Percentiles rank a stretch among this genome's conserved stretches.
These are phyloP conservation scores for Leucophenga montana DNA, from an alignment of 2,888 invertebrate genomes.

Conservation along the genomic window DNA sequence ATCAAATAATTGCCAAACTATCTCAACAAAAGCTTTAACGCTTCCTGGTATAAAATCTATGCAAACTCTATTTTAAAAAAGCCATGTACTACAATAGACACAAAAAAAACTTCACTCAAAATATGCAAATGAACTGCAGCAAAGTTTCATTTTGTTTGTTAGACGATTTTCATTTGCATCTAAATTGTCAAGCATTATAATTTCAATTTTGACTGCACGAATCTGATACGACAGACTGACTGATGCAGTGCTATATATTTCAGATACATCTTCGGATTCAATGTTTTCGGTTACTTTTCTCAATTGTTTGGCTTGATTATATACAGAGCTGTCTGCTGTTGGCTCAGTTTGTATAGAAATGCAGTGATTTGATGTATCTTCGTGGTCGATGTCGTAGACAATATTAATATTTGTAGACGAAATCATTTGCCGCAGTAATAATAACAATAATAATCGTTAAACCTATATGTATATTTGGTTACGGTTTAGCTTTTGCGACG, in stretches of 20 bases:
- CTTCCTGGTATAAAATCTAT: too few relatives aligned
- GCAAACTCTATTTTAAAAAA: too few relatives aligned
- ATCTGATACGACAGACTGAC: neutral
- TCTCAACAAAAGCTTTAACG: too few relatives aligned
- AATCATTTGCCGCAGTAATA: too few relatives aligned
- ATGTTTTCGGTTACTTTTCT: neutral
- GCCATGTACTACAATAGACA: neutral
- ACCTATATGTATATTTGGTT: too few relatives aligned
- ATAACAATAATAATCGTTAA: too few relatives aligned
- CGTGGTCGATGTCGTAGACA: too few relatives aligned
- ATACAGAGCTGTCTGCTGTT: neutral
- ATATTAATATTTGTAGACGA: too few relatives aligned
- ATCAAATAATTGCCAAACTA: too few relatives aligned
- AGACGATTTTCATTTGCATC: slow-evolving; percentile 11
- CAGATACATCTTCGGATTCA: neutral
- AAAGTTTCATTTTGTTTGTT: neutral
- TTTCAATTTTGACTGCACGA: slow-evolving; percentile 18
- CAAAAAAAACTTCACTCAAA: slow-evolving; percentile 9
- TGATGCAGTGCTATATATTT: slow-evolving; percentile 11
- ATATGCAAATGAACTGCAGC: slow-evolving; percentile 11
- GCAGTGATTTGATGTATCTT: too few relatives aligned
- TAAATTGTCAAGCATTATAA: slow-evolving; percentile 18
- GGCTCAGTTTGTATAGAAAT: too few relatives aligned
- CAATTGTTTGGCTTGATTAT: slow-evolving; percentile 11
- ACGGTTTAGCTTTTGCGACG: too few relatives aligned